Percentiles rank a stretch among this genome's conserved stretches.
These are phyloP conservation scores for Synergus itoensis DNA, from an alignment of 2,888 invertebrate genomes.

Conservation along the genomic window DNA sequence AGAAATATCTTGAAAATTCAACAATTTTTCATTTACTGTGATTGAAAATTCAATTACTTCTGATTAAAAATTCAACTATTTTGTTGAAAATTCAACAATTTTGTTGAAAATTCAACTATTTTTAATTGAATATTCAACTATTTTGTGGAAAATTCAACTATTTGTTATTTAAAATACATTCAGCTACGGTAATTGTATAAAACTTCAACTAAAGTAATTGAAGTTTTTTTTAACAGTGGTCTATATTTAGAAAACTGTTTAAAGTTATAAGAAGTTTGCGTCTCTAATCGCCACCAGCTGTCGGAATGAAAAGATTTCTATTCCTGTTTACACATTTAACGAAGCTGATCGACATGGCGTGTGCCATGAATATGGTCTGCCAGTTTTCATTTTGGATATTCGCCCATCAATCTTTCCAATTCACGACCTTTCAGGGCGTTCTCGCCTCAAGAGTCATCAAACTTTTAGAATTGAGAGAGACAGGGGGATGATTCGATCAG, in stretches of 20 bases:
- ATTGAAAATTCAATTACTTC: no score
- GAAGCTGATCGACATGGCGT: constrained; percentile 42
- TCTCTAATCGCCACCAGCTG: constrained; percentile 39
- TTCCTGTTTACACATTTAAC: constrained; percentile 38
- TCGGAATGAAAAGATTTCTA: constrained; percentile 34
- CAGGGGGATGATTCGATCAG: neutral
- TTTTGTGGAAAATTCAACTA: no score
- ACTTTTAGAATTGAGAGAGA: neutral
- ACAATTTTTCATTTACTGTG: no score
- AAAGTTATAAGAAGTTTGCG: constrained; percentile 21
- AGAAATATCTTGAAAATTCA: no score
- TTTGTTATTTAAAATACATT: no score
- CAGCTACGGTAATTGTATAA: no score
- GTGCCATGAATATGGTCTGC: constrained; percentile 35
- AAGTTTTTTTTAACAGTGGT: no score
- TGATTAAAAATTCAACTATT: no score
- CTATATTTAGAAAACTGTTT: constrained; percentile 37
- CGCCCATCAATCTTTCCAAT: constrained; percentile 38
- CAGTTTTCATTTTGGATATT: constrained; percentile 35
- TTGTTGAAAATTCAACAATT: no score
- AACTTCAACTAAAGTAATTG: no score
- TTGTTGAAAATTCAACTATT: no score
- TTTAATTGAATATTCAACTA: no score
- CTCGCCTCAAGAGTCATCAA: constrained; percentile 21
- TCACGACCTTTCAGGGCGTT: constrained; percentile 27